These are phyloP conservation scores for Silvanus unidentatus DNA, from an alignment of 2,888 invertebrate species.

Conservation along the genomic window DNA sequence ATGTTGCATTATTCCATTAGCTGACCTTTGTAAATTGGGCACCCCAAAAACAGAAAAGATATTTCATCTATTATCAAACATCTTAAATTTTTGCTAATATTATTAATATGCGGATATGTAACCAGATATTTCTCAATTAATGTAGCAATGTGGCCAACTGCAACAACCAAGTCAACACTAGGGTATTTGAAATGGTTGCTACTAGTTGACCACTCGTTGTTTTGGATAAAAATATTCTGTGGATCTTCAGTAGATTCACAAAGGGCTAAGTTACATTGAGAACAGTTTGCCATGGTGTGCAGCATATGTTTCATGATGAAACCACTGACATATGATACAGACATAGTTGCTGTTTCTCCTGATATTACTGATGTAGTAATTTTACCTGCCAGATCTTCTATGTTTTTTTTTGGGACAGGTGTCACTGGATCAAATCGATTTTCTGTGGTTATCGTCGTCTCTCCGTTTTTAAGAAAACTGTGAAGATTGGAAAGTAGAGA, in stretches of 20 bases:
- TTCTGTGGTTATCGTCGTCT: background rate
- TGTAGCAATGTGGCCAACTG: too few species aligned
- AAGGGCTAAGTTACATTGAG: background rate
- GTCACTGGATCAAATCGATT: background rate
- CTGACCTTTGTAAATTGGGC: too few species aligned
- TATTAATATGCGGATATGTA: too few species aligned
- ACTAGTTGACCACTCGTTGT: slow-evolving; percentile 9
- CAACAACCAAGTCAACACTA: slow-evolving; percentile 1
- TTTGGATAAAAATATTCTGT: slow-evolving; percentile 9
- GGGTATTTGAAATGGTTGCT: slow-evolving; percentile 2
- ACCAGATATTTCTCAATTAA: too few species aligned
- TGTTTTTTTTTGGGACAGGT: background rate
- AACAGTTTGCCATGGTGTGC: background rate
- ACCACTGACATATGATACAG: slow-evolving; percentile 14
- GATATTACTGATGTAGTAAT: background rate
- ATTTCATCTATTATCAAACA: too few species aligned
- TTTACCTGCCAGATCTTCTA: background rate
- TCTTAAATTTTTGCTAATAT: too few species aligned
- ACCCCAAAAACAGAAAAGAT: too few species aligned
- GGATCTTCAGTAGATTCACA: background rate
- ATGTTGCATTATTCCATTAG: too few species aligned
- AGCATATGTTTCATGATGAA: slow-evolving; percentile 7
- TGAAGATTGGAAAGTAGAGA: slow-evolving; percentile 6
- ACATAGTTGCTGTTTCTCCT: slow-evolving; percentile 3
- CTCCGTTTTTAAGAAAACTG: slow-evolving; percentile 2